Base-by-base conservation (phyloP, 2,113 vertebrate genomes). In the Heloderma charlesbogerti region DNA sequence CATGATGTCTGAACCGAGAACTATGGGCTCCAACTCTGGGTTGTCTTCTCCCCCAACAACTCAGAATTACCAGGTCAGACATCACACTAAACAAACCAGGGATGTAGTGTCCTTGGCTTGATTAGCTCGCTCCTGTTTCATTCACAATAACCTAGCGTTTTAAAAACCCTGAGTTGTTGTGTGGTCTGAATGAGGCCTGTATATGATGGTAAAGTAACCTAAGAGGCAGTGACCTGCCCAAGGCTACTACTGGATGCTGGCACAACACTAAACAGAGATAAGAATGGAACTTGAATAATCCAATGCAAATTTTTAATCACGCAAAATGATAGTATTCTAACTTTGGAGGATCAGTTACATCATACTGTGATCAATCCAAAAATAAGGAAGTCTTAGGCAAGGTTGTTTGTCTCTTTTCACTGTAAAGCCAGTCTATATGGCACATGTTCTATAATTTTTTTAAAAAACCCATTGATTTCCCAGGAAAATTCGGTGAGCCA, bases 321-420 rank as follows among this genome's bases (percentile, higher is more conserved):
- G 66, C 81, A 86, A 96, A 90, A 94, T 91, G 88, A 92, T 90
- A 92, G 54, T 72, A 31, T 27, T 85, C 54, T 12, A 75, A 94
- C 22, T 92, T 75, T 40, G 79, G 63, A 93, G 37, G 93, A 89
- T 1, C 57, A 92, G 92, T 90, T 84, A 77, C 20, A 88, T 10
- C 34, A n/a, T 72, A 37, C 2, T 37, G 37, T 88, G 82, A 94
- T 90, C 43, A 89, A 92, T 69, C 48, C 92, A 82, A 92, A 82
- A 0, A 0, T 83, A 72, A 92, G 25, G 48, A 69, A 69, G 90
- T 88, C 45, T 91, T 83, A 92, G 57, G 89, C 16, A 37, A 81
- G 51, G 74, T 82, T 93, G 88, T 37, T 72, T 51, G 3, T 48
- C 67, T 86, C 18, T 4, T 48, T 48, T n/a, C 43, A 69, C 40